Evolutionary conservation across 2,888 invertebrate species (phyloP).

Genomic region (Calliopum simillimum): DNA sequence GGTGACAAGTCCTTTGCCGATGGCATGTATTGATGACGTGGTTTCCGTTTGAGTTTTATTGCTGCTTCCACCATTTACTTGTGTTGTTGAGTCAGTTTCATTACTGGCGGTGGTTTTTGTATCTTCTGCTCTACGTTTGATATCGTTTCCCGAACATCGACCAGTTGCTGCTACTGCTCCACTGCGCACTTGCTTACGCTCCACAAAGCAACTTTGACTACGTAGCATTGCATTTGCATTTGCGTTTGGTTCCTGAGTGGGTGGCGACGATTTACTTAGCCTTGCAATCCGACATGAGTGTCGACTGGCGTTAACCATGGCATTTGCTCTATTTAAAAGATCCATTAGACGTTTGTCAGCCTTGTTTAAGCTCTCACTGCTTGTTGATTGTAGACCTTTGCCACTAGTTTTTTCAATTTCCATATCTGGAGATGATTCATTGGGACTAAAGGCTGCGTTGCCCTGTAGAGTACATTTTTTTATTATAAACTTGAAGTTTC

Average conservation of each 20-base stretch:
- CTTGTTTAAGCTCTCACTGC: background rate
- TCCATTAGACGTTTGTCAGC: constrained; percentile 37
- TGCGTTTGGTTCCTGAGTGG: too few relatives aligned
- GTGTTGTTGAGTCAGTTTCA: constrained; percentile 47
- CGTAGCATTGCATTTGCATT: background rate
- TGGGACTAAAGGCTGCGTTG: too few relatives aligned
- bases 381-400: background rate
- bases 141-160: background rate
- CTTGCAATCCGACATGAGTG: constrained; percentile 31
- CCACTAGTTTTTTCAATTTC: background rate
- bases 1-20: constrained; percentile 49
- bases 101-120: background rate
- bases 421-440: background rate
- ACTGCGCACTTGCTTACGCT: background rate
- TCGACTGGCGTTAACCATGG: too few relatives aligned
- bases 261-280: background rate
- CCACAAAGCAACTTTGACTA: constrained; percentile 27
- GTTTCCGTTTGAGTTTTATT: constrained; percentile 44
- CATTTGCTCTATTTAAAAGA: constrained; percentile 8
- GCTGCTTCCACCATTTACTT: background rate
- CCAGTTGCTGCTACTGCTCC: background rate
- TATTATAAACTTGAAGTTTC: constrained; percentile 55
- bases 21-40: constrained; percentile 52
- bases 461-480: constrained; percentile 48
- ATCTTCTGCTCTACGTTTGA: background rate